Evolutionary conservation across 2,888 invertebrate genomes (phyloP), one percentile per base, ranked within the genome.

Genomic region (Frankliniella intonsa): DNA sequence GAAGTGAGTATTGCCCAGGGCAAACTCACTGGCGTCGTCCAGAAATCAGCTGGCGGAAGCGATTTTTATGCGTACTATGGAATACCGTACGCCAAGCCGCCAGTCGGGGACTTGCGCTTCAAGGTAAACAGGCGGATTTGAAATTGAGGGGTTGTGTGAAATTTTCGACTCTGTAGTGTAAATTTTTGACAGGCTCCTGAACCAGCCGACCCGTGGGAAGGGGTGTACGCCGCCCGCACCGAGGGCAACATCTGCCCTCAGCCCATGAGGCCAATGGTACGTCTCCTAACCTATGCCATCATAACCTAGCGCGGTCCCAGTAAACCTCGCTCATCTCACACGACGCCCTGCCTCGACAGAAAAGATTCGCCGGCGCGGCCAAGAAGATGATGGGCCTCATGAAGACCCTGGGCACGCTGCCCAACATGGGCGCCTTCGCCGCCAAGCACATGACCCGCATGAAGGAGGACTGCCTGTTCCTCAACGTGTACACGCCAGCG

Each of bases 221-320:
- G 69, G 10, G 69, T 76, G 25, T 25, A 12, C 22, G 25, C 69
- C 22, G 69, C 69, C 22, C 69, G 69, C 2, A 25, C 9, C 22
- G 69, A 76, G 69, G 69, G 69, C 22, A 22, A 76, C 69, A 76
- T 76, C 22, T 76, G 69, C 10, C n/a, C 25, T 22, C 69, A 76
- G 69, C 69, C 69, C 22, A 76, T 25, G 22, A 12, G 1, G 69
- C 69, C 69, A 9, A 76, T 76, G 69, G 69, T 76, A 22, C 1
- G 69, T 76, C n/a, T 8, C 8, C 12, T 22, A 22, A 3, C 69
- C 22, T 22, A 22, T 9, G 9, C 69, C 69, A 55, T 5, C 17
- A 17, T 55, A 14, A 14, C 17, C 17, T n/a, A n/a, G n/a, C n/a
- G 2, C 55, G 55, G 51, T 1, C 55, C 55, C 55, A 2, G 55